Evolutionary conservation across 2,888 invertebrate species (phyloP), one percentile per base, ranked within the genome.

Genomic region (Cepaea hortensis): DNA sequence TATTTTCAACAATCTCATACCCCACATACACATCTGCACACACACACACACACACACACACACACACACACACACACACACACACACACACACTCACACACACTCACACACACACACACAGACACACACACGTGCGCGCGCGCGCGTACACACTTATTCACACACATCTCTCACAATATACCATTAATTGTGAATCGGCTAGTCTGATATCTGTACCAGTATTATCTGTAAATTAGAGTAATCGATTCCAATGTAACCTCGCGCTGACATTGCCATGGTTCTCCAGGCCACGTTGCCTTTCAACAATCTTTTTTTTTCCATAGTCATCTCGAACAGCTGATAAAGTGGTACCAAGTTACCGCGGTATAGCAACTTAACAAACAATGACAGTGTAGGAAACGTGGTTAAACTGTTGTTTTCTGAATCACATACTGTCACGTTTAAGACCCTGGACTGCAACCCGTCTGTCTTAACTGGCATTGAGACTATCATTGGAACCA

Each of bases 31-130:
- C 20, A 55, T 50, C 70, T 72, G 15, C 55, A 35, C 35, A 35
- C 35, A 35, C 35, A 35, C 35, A 35, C n/a, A n/a, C n/a, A n/a
- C n/a, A n/a, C n/a, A n/a, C n/a, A n/a, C n/a, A n/a, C n/a, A n/a
- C n/a, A n/a, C n/a, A n/a, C n/a, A n/a, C n/a, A n/a, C n/a, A n/a
- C 85, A 81, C 62, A 75, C 62, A 62, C 65, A 65, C 61, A 18
- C 61, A 81, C 20, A 15, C 81, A 81, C 75, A 62, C n/a, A 46
- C 6, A 81, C 75, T 6, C 70, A 73, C 72, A 48, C 55, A 61
- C 72, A 72, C 13, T 80, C n/a, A 35, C 85, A 73, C 55, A 46
- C 50, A 62, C 46, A 20, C 62, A n/a, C 62, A 18, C n/a, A 76
- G 1, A 55, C 20, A 61, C 61, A 35, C 23, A 23, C 62, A 65